Evolutionary conservation across 2,888 invertebrate species (phyloP).

Genomic region (Malthinus seriepunctatus): DNA sequence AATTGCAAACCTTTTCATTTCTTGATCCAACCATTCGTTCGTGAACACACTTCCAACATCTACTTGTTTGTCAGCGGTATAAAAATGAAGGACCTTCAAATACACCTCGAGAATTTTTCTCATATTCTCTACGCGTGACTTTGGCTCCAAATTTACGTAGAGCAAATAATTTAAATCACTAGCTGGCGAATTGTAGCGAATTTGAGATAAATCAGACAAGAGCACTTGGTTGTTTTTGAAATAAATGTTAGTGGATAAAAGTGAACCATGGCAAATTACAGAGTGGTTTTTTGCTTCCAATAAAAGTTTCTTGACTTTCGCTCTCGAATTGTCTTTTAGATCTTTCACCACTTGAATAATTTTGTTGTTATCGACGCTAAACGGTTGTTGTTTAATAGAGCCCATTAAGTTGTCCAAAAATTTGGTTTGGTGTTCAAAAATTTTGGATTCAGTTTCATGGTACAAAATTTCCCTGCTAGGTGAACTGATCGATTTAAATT

Average conservation of each 20-base stretch:
- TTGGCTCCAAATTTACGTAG: not conserved
- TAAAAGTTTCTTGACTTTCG: not conserved
- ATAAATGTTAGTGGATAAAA: not conserved
- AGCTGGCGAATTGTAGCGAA: not conserved
- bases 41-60: not conserved
- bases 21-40: not conserved
- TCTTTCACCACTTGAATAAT: not conserved
- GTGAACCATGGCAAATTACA: not conserved
- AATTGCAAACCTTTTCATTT: not conserved
- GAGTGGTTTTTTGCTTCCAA: not conserved
- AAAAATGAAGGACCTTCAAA: not conserved
- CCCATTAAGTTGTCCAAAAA: not conserved
- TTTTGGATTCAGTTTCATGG: not conserved
- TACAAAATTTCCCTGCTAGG: not conserved
- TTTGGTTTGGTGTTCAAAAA: not conserved
- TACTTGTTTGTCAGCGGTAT: not conserved
- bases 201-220: not conserved
- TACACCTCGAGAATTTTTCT: not conserved
- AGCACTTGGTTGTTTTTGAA: not conserved
- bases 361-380: not conserved
- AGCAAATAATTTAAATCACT: not conserved
- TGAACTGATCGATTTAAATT: not conserved
- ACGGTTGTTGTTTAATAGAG: not conserved
- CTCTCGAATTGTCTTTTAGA: not conserved
- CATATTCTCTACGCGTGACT: not conserved